These are phyloP conservation scores for Dicycla oo DNA, from an alignment of 2,888 invertebrate species.

Conservation along the genomic window DNA sequence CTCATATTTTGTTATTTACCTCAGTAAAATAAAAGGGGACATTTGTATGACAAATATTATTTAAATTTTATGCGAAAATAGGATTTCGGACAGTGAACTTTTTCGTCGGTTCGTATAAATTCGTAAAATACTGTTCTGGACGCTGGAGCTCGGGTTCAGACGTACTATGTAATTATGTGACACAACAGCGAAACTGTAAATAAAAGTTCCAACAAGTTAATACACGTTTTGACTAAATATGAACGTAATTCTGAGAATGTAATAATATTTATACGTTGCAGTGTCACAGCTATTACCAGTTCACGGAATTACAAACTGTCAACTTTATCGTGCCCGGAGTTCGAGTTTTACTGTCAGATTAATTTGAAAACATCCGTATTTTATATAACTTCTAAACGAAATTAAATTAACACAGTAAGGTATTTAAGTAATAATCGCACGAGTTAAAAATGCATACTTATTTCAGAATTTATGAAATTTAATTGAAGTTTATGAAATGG, in stretches of 20 bases:
- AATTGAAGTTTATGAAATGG: too few species aligned
- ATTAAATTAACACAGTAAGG: too few species aligned
- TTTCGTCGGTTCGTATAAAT: slow-evolving; percentile 52
- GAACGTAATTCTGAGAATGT: not conserved
- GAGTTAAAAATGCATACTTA: not conserved
- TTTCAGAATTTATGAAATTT: too few species aligned
- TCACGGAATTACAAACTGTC: slow-evolving; percentile 2
- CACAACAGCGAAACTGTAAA: slow-evolving; percentile 43
- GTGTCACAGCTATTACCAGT: not conserved
- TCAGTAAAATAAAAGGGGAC: slow-evolving; percentile 51
- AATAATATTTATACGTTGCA: not conserved
- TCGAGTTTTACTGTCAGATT: not conserved
- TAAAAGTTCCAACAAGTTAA: slow-evolving; percentile 53
- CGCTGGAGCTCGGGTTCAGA: slow-evolving; percentile 27
- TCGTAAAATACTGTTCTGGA: slow-evolving; percentile 50
- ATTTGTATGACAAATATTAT: slow-evolving; percentile 57
- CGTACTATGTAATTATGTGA: slow-evolving; percentile 52
- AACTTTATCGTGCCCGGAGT: not conserved
- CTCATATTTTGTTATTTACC: slow-evolving; percentile 40
- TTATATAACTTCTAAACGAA: not conserved
- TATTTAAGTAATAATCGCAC: not conserved
- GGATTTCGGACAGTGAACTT: slow-evolving; percentile 57
- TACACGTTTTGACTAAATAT: slow-evolving; percentile 36
- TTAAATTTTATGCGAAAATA: slow-evolving; percentile 65
- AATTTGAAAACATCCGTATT: not conserved